Conservation (phyloP, 2,888 invertebrate genomes). For the Folsomia manolachei region DNA sequence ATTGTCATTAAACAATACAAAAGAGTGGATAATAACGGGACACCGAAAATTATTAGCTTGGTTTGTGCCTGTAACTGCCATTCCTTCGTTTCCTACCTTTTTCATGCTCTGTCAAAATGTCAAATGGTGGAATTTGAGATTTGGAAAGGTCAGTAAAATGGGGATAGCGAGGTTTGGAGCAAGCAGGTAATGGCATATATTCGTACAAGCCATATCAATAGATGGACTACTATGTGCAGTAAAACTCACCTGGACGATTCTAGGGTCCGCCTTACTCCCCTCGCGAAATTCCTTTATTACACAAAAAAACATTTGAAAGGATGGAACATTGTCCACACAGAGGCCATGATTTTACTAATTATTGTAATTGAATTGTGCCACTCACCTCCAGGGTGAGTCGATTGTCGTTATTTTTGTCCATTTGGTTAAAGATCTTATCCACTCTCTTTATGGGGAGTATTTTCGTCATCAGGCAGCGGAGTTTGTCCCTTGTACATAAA, state of each 20-base stretch:
- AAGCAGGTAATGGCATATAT: no score
- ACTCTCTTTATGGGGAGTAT: slow-evolving; percentile 92
- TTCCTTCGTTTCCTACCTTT: no score
- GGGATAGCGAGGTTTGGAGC: background rate
- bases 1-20: no score
- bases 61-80: no score
- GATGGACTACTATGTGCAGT: no score
- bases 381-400: slow-evolving; percentile 88
- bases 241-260: slow-evolving; percentile 83
- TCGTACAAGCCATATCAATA: no score
- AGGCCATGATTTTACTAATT: no score
- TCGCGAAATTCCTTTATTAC: slow-evolving; percentile 79
- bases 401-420: slow-evolving; percentile 99
- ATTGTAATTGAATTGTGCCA: no score
- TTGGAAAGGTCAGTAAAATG: background rate
- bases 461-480: slow-evolving; percentile 82
- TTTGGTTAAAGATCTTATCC: slow-evolving; percentile 97
- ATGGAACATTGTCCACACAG: background rate
- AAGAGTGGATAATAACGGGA: no score
- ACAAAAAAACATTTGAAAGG: background rate
- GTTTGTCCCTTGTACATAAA: slow-evolving; percentile 88
- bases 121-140: background rate
- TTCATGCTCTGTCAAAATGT: background rate
- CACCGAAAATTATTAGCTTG: no score
- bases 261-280: slow-evolving; percentile 96